Base-by-base conservation (phyloP, 2,113 vertebrate species). In the Otocyon megalotis region DNA sequence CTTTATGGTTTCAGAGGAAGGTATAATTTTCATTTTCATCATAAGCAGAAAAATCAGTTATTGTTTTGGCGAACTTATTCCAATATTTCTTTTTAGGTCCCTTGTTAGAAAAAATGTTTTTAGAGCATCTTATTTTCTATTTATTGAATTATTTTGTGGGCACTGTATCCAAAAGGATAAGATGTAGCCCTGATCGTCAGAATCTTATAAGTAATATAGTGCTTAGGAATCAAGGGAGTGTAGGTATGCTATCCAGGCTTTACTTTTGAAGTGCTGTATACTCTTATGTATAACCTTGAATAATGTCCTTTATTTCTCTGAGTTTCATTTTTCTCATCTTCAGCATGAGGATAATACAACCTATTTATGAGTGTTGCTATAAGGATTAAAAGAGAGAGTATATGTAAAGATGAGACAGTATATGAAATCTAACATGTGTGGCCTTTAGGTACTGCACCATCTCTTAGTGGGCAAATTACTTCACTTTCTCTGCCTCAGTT, bases 21-120 rank as follows among this genome's bases (percentile, higher is more conserved):
- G 30, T 58, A 92, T 83, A 93, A 71, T 96, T 96, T 97, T 96
- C n/a, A 48, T 97, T 97, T 96, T 96, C 35, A 94, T 88, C 67
- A 63, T 94, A 92, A 95, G 50, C 28, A 77, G 95, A 96, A 74
- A 79, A 62, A 65, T 65, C 22, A 91, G 72, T 88, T 90, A 97
- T 56, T 83, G 14, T 83, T 96, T 97, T 93, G 14, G 37, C 22
- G 90, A 94, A 81, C 28, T 94, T 95, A 93, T 80, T 76, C 28
- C 37, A 88, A 16, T 58, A 93, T 93, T 96, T 94, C 35, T 94
- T 97, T 97, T 90, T 84, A 95, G 71, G 2, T 5, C 71, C 65
- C 24, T 92, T 93, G 89, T 96, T 96, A 89, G 56, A 94, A 95
- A 30, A 97, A 82, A 89, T 84, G 2, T 77, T 93, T 96, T 94